Evolutionary conservation across 23 tunicate species (phyloP).

Genomic region (Trididemnum clinides): DNA sequence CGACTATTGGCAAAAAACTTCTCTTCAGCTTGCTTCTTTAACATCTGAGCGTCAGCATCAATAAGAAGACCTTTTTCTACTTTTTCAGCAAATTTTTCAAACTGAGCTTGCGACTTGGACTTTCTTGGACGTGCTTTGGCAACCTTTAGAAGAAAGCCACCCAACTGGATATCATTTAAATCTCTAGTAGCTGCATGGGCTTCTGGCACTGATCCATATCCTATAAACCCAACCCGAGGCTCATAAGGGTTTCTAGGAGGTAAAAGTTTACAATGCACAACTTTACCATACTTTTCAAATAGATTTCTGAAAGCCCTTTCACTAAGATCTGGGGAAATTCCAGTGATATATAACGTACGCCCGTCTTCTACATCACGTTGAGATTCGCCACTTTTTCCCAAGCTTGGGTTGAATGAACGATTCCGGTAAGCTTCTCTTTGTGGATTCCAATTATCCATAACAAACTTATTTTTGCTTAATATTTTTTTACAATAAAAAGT

Average conservation of each 20-base stretch:
- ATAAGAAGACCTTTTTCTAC: constrained; percentile 32
- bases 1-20: too few species aligned
- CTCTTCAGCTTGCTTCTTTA: constrained; percentile 35
- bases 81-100: constrained; percentile 4
- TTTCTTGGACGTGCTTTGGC: not conserved
- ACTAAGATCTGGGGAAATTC: constrained; percentile 38
- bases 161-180: constrained; percentile 16
- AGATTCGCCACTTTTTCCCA: constrained; percentile 1
- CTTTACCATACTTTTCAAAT: constrained; percentile 38
- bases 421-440: constrained; percentile 28
- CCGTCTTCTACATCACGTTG: not conserved
- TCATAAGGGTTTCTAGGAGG: not conserved
- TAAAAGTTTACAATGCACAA: not conserved
- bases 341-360: constrained; percentile 14
- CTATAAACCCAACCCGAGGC: constrained; percentile 33
- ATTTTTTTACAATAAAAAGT: too few species aligned
- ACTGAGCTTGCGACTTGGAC: not conserved
- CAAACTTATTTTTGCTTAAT: too few species aligned
- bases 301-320: constrained; percentile 29
- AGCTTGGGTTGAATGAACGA: constrained; percentile 15
- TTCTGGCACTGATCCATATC: constrained; percentile 7
- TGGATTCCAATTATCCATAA: constrained; percentile 40
- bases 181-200: constrained; percentile 36
- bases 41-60: constrained; percentile 9
- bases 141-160: constrained; percentile 11